Conservation (phyloP, 1,140 invertebrate species). For the Aphis craccivora region DNA sequence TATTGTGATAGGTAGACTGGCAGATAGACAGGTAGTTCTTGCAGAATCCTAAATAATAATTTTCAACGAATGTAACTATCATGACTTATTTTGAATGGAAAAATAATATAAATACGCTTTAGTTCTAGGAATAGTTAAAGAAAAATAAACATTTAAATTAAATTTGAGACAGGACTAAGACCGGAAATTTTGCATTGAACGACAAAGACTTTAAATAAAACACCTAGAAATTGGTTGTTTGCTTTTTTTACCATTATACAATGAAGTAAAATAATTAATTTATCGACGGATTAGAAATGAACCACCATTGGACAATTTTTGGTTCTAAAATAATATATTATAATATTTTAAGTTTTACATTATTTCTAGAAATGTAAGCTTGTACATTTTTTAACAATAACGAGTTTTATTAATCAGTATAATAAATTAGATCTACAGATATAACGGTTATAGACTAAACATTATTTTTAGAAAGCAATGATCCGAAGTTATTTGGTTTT, state of each 20-base stretch:
- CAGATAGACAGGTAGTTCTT: too few species aligned
- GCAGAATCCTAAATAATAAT: too few species aligned
- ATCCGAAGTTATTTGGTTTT: background rate
- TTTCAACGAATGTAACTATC: too few species aligned
- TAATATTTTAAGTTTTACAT: background rate
- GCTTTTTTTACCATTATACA: background rate
- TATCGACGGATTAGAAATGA: background rate
- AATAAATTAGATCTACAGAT: too few species aligned
- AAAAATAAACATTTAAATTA: background rate
- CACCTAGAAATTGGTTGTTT: background rate
- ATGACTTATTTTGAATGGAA: background rate
- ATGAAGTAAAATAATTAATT: background rate
- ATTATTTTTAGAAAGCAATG: background rate
- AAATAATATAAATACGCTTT: background rate
- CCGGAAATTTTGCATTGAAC: background rate
- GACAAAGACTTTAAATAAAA: background rate
- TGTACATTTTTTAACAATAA: too few species aligned
- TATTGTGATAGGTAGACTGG: too few species aligned
- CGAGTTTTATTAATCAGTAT: too few species aligned
- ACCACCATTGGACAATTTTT: background rate
- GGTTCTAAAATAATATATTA: background rate
- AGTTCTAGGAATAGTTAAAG: background rate
- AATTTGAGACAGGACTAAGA: background rate
- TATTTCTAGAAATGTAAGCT: too few species aligned
- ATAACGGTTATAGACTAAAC: too few species aligned